Percentiles rank a stretch among this genome's conserved stretches.
Conservation (phyloP, 2,888 invertebrate genomes). For the Craniophora ligustri region DNA sequence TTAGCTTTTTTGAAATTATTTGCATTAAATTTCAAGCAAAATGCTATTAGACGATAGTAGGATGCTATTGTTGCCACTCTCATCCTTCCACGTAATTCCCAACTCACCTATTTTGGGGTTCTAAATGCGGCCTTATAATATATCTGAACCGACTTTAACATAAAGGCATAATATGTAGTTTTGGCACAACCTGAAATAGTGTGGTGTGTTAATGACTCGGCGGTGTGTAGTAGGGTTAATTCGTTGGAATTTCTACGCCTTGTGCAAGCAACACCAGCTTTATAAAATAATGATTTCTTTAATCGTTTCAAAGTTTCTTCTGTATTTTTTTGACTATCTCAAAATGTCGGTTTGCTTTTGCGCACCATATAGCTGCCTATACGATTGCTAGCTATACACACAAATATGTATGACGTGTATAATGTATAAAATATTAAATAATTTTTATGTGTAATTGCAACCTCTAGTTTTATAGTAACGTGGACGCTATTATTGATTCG, state of each 20-base stretch:
- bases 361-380: no score
- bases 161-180: slow-evolving; percentile 31
- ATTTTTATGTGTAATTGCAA: background rate
- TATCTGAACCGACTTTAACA: slow-evolving; percentile 21
- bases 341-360: no score
- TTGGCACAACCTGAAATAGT: slow-evolving; percentile 51
- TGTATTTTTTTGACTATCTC: no score
- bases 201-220: slow-evolving; percentile 56
- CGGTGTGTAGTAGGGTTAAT: slow-evolving; percentile 53
- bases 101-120: background rate
- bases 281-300: background rate
- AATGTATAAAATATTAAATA: no score
- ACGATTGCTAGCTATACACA: no score
- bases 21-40: no score
- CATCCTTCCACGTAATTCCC: slow-evolving; percentile 8
- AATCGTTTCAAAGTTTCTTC: no score
- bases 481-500: slow-evolving; percentile 14
- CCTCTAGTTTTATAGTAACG: slow-evolving; percentile 24
- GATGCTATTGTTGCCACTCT: background rate
- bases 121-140: slow-evolving; percentile 4
- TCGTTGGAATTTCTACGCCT: slow-evolving; percentile 36
- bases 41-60: background rate
- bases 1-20: no score
- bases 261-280: slow-evolving; percentile 12
- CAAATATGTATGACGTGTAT: no score